A percentile compares a stretch with the other conserved stretches of the same genome.
Evolutionary conservation across 2,888 invertebrate species (phyloP).

Genomic region (Neoscelio sp.): DNA sequence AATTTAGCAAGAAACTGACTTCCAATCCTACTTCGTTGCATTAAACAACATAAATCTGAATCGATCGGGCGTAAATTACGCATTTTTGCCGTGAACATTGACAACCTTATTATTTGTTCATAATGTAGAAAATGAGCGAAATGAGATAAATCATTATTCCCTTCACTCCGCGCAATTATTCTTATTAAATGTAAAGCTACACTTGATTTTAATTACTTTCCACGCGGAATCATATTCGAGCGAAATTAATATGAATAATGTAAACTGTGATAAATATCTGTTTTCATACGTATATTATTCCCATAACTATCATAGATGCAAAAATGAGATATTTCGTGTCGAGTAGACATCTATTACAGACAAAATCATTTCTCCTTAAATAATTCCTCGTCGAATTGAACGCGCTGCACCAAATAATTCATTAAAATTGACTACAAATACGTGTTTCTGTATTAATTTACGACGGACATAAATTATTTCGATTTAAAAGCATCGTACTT

Average conservation of each 20-base stretch:
- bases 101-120: conserved; percentile 52
- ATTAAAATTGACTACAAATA: conserved; percentile 44
- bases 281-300: conserved; percentile 8
- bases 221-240: conserved; percentile 36
- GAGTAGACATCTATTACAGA: neutral
- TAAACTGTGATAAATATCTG: conserved; percentile 6
- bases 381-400: conserved; percentile 29
- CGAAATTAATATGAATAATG: conserved; percentile 47
- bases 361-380: conserved; percentile 19
- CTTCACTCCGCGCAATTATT: conserved; percentile 21
- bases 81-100: conserved; percentile 46
- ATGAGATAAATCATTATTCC: conserved; percentile 40
- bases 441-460: conserved; percentile 45
- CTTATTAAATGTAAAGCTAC: conserved; percentile 42
- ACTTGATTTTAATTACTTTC: conserved; percentile 38
- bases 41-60: conserved; percentile 36
- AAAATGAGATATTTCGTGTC: neutral
- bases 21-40: conserved; percentile 16
- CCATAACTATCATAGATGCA: too few species aligned
- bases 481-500: conserved; percentile 43
- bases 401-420: conserved; percentile 29
- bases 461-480: conserved; percentile 49
- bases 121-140: conserved; percentile 28
- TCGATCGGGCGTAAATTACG: conserved; percentile 36
- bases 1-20: conserved; percentile 4